A percentile compares a stretch with the other conserved stretches of the same genome.
phyloP scores from a whole-genome alignment of 2,888 invertebrate species.

The Drosophila mimica region DNA sequence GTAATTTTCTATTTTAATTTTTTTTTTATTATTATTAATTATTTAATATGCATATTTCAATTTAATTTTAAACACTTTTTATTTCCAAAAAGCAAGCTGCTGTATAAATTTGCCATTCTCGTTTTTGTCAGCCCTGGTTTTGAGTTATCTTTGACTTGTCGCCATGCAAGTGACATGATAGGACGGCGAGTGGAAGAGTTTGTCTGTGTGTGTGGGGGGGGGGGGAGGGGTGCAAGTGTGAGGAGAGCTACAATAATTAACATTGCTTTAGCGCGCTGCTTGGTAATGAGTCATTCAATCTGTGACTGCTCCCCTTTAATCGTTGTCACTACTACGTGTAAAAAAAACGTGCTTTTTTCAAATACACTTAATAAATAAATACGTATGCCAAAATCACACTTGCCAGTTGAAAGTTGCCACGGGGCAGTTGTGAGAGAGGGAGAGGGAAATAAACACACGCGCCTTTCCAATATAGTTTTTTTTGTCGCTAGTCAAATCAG shows the following conservation, averaged over 20 bases:
- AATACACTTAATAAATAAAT: conserved; percentile 19
- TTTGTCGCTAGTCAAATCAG: conserved; percentile 42
- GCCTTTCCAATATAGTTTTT: background rate
- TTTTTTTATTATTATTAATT: background rate
- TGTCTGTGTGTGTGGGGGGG: background rate
- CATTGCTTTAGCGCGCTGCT: conserved; percentile 9
- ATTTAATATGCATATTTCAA: background rate
- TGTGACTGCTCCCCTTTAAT: background rate
- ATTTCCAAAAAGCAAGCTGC: too few relatives aligned
- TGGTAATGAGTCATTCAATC: conserved; percentile 39
- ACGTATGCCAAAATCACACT: conserved; percentile 30
- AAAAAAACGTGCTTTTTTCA: conserved; percentile 28
- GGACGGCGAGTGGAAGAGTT: background rate
- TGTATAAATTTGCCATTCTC: background rate
- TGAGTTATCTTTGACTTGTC: conserved; percentile 9
- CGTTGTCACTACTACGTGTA: conserved; percentile 25
- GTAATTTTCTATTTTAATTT: too few relatives aligned
- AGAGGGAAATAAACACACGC: background rate
- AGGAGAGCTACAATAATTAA: conserved; percentile 28
- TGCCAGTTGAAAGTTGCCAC: conserved; percentile 22
- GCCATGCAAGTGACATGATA: conserved; percentile 33
- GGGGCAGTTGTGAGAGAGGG: conserved; percentile 7
- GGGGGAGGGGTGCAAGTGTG: background rate
- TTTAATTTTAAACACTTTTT: too few relatives aligned
- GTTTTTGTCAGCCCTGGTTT: conserved; percentile 13